These are phyloP conservation scores for Potamilus streckersoni DNA, from an alignment of 1,140 invertebrate genomes.

Conservation along the genomic window DNA sequence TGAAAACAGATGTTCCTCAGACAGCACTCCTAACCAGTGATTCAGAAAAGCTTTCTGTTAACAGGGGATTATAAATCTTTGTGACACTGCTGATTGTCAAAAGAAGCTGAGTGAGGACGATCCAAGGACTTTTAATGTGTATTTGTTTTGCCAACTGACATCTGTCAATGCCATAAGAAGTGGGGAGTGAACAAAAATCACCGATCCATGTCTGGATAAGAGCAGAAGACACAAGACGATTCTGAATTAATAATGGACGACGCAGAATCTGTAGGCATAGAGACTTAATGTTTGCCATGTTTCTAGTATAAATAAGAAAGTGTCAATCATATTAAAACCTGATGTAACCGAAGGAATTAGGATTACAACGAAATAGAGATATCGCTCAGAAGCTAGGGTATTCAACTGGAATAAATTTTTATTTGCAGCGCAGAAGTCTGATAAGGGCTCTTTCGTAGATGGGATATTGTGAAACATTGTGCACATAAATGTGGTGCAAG, in stretches of 20 bases:
- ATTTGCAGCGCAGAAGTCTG: constrained; percentile 7
- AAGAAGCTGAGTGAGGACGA: too few species aligned
- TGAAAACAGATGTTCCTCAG: too few species aligned
- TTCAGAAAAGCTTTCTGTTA: too few species aligned
- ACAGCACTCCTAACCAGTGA: too few species aligned
- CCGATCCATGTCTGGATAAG: neutral
- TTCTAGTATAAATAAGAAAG: constrained; percentile 6
- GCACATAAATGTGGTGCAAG: neutral
- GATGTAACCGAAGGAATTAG: constrained; percentile 13
- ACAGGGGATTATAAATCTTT: too few species aligned
- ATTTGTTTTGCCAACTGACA: neutral
- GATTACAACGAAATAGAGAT: constrained; percentile 2
- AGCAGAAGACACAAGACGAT: neutral
- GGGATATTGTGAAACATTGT: constrained; percentile 10
- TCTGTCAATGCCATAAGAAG: constrained; percentile 15
- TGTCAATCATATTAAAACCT: constrained; percentile 7
- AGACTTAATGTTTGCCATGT: constrained; percentile 14
- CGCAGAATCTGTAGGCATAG: neutral
- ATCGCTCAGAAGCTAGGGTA: neutral
- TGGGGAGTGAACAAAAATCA: constrained; percentile 8
- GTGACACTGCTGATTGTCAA: too few species aligned
- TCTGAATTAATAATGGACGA: constrained; percentile 2
- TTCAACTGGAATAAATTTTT: constrained; percentile 5
- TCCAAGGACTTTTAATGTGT: too few species aligned
- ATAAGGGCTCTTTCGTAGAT: constrained; percentile 1